Evolutionary conservation across 2,797 vertebrate species (phyloP), one percentile per base, ranked within the genome.

Genomic region (Sebastes goodei): DNA sequence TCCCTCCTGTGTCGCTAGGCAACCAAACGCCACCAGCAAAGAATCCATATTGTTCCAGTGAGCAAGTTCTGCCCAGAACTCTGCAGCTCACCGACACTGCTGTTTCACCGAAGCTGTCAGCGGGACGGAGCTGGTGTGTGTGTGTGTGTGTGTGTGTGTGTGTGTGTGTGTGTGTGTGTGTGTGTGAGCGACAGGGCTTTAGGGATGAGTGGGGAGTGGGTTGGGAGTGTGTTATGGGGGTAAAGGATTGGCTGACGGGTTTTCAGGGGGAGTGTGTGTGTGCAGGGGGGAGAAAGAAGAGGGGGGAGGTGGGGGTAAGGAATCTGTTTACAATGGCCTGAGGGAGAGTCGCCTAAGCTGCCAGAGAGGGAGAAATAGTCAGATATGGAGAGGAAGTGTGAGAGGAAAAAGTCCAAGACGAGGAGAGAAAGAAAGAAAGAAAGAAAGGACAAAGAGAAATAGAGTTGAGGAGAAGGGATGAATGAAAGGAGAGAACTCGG

Each of bases 281-380:
- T 65, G 74, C 10, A 42, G n/a, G 52, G 15, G 17, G 61, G 57
- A 67, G 59, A 65, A 63, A 64, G 32, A 70, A 46, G 46, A 71
- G 11, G 35, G 84, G 59, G 35, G 76, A 59, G 78, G 85, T 72
- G 82, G 88, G 87, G 92, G 77, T 88, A 88, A 92, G 86, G 92
- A 94, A 92, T 94, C 83, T 94, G 91, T 94, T 95, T 94, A 94
- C 89, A 93, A 93, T 88, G 87, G 90, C 93, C 88, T 76, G 82
- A 83, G 92, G 92, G 85, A 78, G 88, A 82, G 86, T 81, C 79
- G 71, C 57, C 82, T 83, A 76, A 89, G 89, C 91, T 83, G 81
- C 82, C 61, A 68, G 76, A 89, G 86, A 83, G 66, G 57, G 61
- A 86, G 74, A 89, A 70, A 59, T 60, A 85, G 68, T 73, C 66